Evolutionary conservation across 1,140 invertebrate genomes (phyloP).

Genomic region (Heterodera schachtii): DNA sequence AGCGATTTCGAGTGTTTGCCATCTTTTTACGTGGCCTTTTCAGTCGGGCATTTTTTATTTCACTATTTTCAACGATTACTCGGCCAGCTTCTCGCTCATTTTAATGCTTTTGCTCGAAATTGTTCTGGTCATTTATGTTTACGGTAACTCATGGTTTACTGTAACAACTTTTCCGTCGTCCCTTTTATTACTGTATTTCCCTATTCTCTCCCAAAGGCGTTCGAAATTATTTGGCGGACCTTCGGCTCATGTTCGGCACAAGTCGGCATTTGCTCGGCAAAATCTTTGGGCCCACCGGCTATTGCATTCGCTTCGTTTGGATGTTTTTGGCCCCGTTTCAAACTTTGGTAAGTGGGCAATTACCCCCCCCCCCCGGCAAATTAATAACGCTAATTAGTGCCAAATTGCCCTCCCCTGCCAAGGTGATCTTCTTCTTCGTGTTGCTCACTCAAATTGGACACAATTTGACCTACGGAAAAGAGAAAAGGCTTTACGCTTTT

Average conservation of each 20-base stretch:
- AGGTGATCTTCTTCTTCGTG: conserved; percentile 42
- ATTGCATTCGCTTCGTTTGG: conserved; percentile 37
- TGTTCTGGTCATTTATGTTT: conserved; percentile 43
- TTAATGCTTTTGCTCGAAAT: conserved; percentile 41
- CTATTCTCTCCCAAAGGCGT: conserved; percentile 12
- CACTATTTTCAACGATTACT: conserved; percentile 45
- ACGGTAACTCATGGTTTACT: conserved; percentile 26
- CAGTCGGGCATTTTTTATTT: conserved; percentile 51
- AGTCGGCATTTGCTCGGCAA: conserved; percentile 23
- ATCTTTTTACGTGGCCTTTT: not conserved
- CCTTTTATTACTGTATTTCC: no score
- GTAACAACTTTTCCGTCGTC: no score
- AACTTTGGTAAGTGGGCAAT: not conserved
- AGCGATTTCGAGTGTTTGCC: no score
- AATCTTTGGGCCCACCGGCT: conserved; percentile 41
- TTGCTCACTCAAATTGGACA: conserved; percentile 29
- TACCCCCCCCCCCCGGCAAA: no score
- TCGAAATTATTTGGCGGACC: conserved; percentile 34
- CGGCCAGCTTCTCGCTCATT: conserved; percentile 44
- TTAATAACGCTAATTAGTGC: no score
- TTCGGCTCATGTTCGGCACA: conserved; percentile 42
- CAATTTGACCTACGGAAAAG: conserved; percentile 42
- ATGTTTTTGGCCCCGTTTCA: conserved; percentile 36
- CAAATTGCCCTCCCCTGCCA: not conserved
- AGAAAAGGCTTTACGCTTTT: conserved; percentile 29